phyloP scores from a whole-genome alignment of 2,888 invertebrate species.

The Papilio protenor region DNA sequence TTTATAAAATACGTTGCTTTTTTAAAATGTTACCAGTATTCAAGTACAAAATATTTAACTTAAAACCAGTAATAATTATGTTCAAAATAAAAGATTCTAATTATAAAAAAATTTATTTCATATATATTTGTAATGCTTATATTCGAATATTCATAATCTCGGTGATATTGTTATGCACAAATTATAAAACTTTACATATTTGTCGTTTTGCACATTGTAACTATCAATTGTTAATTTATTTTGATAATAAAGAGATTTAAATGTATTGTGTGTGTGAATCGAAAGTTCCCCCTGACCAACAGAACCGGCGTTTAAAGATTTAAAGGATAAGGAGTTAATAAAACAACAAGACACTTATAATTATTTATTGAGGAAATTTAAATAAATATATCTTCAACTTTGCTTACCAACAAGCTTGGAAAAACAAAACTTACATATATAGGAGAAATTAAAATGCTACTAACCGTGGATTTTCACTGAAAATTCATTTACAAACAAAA shows the following conservation, averaged over 20 bases:
- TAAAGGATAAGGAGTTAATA: neutral
- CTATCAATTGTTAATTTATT: constrained; percentile 2
- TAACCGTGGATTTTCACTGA: neutral
- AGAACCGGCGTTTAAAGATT: neutral
- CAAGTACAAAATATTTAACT: neutral
- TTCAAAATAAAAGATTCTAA: neutral
- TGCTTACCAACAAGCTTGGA: constrained; percentile 31
- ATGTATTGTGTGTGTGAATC: neutral
- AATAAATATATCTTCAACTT: constrained; percentile 35
- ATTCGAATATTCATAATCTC: neutral
- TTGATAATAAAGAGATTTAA: constrained; percentile 13
- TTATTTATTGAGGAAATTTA: constrained; percentile 36
- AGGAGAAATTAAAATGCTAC: neutral
- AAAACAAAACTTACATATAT: constrained; percentile 24
- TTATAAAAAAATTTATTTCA: neutral
- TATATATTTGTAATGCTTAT: neutral
- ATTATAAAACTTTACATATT: neutral
- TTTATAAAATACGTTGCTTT: neutral
- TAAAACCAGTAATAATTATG: neutral
- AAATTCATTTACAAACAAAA: neutral
- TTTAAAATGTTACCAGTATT: constrained; percentile 4
- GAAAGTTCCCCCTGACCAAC: neutral
- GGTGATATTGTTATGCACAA: constrained; percentile 5
- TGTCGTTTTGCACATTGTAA: neutral
- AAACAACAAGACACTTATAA: constrained; percentile 1